A percentile compares a stretch with the other conserved stretches of the same genome.
Evolutionary conservation across 2,113 vertebrate species (phyloP).

Genomic region (Macaca nemestrina): DNA sequence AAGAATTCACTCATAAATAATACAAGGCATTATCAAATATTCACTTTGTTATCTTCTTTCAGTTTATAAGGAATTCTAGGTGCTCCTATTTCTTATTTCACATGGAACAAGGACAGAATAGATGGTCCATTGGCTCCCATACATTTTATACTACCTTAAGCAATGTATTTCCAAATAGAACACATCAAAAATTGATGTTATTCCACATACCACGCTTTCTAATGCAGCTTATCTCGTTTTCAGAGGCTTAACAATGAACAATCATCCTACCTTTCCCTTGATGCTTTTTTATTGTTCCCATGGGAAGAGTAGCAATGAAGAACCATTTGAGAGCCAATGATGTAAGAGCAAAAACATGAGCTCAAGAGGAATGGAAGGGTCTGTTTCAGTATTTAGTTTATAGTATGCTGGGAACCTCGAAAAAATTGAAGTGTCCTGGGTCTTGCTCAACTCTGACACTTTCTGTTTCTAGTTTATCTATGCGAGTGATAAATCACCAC

Average conservation of each 20-base stretch:
- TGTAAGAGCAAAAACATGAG: neutral
- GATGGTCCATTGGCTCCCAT: neutral
- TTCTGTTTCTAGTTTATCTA: neutral
- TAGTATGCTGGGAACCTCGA: neutral
- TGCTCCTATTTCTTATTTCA: neutral
- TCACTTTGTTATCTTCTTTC: neutral
- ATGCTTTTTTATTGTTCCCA: neutral
- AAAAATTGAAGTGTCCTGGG: neutral
- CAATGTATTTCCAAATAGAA: neutral
- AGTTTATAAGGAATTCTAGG: neutral
- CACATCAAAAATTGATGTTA: slow-evolving; percentile 22
- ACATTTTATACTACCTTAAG: slow-evolving; percentile 21
- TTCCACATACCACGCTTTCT: neutral
- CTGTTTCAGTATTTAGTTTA: neutral
- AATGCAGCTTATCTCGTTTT: neutral
- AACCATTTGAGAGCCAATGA: neutral
- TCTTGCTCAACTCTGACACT: neutral
- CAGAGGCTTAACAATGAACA: neutral
- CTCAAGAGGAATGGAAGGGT: neutral
- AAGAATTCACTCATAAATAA: slow-evolving; percentile 30
- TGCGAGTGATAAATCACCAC: neutral
- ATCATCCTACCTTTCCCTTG: neutral
- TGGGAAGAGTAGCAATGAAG: neutral
- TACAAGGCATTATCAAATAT: slow-evolving; percentile 17
- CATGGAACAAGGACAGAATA: neutral